Percentiles rank a stretch among this genome's conserved stretches.
These are phyloP conservation scores for Palythoa caribaeorum DNA, from an alignment of 92 coral and sea anemone species.

Conservation along the genomic window DNA sequence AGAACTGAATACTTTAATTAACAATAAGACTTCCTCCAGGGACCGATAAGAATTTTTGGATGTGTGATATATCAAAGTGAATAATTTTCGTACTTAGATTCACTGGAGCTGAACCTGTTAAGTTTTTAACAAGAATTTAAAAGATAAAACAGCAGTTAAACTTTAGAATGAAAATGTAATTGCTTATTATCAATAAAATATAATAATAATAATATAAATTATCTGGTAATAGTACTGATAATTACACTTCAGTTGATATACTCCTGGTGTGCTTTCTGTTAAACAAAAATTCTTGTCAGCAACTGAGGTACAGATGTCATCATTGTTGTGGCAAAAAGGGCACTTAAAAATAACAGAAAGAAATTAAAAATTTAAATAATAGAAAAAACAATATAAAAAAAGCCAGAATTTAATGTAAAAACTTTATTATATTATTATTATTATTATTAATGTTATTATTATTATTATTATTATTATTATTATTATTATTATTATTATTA, in stretches of 20 bases:
- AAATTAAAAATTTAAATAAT: not conserved
- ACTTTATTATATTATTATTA: too few species aligned
- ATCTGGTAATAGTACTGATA: constrained; percentile 8
- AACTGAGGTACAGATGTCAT: constrained; percentile 9
- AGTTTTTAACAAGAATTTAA: not conserved
- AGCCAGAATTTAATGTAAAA: too few species aligned
- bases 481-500: too few species aligned
- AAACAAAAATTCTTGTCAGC: constrained; percentile 11
- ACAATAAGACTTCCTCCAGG: too few species aligned
- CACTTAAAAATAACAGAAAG: not conserved
- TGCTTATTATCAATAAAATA: not conserved
- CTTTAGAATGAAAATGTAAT: not conserved
- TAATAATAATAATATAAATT: not conserved
- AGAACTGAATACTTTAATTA: too few species aligned
- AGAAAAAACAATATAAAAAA: not conserved
- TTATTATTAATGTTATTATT: too few species aligned
- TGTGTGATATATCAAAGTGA: too few species aligned
- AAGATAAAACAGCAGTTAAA: not conserved
- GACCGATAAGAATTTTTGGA: too few species aligned
- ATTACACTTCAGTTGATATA: constrained; percentile 3
- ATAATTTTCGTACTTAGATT: too few species aligned
- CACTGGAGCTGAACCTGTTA: constrained; percentile 9
- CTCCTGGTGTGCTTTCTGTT: constrained; percentile 10
- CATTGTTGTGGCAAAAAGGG: constrained; percentile 10
- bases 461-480: too few species aligned